Percentiles rank a stretch among this genome's conserved stretches.
Evolutionary conservation across 2,113 vertebrate genomes (phyloP).

Genomic region (Glaucidium brasilianum): DNA sequence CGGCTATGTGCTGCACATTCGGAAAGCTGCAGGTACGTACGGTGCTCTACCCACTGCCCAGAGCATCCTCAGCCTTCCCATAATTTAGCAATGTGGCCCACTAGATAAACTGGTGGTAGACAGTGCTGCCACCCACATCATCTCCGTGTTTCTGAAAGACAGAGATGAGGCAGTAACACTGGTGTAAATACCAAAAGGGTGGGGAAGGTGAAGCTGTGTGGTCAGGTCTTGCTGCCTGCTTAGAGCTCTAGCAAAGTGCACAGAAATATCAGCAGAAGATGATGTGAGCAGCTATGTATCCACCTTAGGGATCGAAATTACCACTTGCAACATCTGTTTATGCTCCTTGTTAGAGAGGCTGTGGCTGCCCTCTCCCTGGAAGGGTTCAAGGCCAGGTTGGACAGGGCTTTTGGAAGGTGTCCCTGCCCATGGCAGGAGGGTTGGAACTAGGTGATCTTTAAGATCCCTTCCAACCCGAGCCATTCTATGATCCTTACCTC

Average conservation of each 20-base stretch:
- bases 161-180: neutral
- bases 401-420: too few species aligned
- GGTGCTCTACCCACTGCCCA: neutral
- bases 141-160: neutral
- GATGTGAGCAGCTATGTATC: neutral
- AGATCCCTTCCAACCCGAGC: too few species aligned
- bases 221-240: neutral
- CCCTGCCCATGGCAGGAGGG: too few species aligned
- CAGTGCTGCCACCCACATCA: neutral
- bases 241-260: neutral
- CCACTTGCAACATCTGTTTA: neutral
- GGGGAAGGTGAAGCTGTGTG: neutral
- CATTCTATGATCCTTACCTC: too few species aligned
- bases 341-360: neutral
- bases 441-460: too few species aligned
- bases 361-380: too few species aligned
- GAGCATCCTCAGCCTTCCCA: neutral
- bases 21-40: slow-evolving; percentile 88
- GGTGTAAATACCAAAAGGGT: neutral
- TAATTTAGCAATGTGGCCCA: fast-evolving
- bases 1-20: slow-evolving; percentile 94
- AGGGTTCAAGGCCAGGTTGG: too few species aligned
- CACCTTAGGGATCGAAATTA: neutral
- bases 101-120: neutral
- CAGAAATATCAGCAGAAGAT: neutral